Evolutionary conservation across 2,797 vertebrate genomes (phyloP).

Genomic region (Scolopax bukidnonensis): DNA sequence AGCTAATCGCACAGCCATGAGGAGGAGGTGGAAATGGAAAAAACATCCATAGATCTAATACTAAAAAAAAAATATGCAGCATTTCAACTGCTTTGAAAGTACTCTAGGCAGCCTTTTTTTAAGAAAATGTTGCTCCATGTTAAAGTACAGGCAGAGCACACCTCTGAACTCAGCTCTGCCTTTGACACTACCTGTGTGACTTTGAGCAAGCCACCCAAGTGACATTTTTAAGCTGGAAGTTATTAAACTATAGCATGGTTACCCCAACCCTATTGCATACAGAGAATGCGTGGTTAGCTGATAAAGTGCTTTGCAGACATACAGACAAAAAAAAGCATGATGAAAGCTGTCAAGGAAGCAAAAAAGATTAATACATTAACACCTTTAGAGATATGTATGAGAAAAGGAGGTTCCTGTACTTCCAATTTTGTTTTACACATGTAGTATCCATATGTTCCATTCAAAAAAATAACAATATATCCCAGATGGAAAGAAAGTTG

Average conservation of each 20-base stretch:
- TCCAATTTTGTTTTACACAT: neutral
- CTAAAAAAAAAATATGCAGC: neutral
- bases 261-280: neutral
- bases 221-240: neutral
- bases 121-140: rapidly evolving
- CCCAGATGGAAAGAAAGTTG: neutral
- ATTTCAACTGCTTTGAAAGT: neutral
- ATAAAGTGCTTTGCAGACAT: neutral
- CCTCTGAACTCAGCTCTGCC: neutral
- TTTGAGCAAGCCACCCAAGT: neutral
- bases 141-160: neutral
- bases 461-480: neutral
- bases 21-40: neutral
- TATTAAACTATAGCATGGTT: neutral
- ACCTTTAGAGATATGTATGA: neutral
- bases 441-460: neutral
- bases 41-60: neutral
- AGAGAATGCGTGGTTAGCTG: neutral
- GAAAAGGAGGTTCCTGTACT: neutral
- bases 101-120: neutral
- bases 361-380: neutral
- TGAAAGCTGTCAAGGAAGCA: neutral
- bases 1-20: neutral
- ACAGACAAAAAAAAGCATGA: rapidly evolving
- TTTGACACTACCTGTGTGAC: neutral